Evolutionary conservation across 2,113 vertebrate genomes (phyloP).

Genomic region (Toxotes jaculatrix): DNA sequence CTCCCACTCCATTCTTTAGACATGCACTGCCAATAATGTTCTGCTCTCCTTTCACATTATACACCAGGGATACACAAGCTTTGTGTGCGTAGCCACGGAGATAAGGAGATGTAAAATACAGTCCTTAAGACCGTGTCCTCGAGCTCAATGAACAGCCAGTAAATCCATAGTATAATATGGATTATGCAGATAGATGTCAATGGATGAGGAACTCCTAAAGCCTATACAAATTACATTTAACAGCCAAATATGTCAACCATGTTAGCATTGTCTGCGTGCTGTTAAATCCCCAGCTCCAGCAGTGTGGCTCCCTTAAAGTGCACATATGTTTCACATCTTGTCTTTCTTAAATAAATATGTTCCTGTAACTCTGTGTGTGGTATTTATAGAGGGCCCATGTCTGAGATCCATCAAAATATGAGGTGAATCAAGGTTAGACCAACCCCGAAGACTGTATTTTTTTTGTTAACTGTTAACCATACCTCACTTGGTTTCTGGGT

Average conservation of each 20-base stretch:
- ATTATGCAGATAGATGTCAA: conserved; percentile 72
- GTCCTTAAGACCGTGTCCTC: conserved; percentile 43
- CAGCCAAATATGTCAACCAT: conserved; percentile 51
- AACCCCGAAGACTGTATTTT: conserved; percentile 6
- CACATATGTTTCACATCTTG: conserved; percentile 26
- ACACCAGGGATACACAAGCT: conserved; percentile 29
- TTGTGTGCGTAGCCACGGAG: conserved; percentile 20
- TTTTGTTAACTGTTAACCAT: conserved; percentile 27
- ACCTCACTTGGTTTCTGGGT: conserved; percentile 32
- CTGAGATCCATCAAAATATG: conserved; percentile 22
- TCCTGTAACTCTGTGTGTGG: not conserved
- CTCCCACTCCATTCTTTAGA: conserved; percentile 57
- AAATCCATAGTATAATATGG: conserved; percentile 70
- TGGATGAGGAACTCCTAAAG: conserved; percentile 58
- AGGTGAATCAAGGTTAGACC: conserved; percentile 55
- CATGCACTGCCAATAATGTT: conserved; percentile 24
- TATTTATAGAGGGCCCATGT: conserved; percentile 22
- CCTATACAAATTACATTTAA: conserved; percentile 55
- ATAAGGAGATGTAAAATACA: conserved; percentile 47
- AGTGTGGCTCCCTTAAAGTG: conserved; percentile 10
- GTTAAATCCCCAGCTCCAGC: conserved; percentile 36
- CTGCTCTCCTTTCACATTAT: conserved; percentile 33
- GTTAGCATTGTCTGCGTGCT: conserved; percentile 27
- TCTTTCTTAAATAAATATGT: conserved; percentile 25
- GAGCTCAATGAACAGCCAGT: conserved; percentile 64